Evolutionary conservation across 2,113 vertebrate species (phyloP).

Genomic region (Tychaedon coryphoeus): DNA sequence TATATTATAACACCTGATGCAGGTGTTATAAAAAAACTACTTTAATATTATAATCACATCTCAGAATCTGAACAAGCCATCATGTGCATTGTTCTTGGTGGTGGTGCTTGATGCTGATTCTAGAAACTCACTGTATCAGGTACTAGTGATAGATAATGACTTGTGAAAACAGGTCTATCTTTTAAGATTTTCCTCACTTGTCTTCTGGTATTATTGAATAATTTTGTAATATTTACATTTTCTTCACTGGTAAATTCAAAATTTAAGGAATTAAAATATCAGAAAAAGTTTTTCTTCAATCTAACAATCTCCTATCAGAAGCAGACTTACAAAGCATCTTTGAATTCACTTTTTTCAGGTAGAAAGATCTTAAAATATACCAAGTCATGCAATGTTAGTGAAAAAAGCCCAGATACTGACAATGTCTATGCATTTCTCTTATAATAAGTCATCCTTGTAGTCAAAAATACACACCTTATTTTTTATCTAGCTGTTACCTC

Average conservation of each 20-base stretch:
- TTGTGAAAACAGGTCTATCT: not conserved
- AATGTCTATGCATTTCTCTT: not conserved
- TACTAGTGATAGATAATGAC: not conserved
- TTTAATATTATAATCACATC: not conserved
- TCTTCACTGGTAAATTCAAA: not conserved
- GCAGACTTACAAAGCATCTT: not conserved
- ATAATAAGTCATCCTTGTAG: not conserved
- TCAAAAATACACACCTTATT: not conserved
- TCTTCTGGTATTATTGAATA: not conserved
- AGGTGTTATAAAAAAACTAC: not conserved
- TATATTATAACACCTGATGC: not conserved
- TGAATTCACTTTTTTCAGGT: not conserved
- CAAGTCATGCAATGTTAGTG: rapidly evolving
- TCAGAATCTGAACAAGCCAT: not conserved
- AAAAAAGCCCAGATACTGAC: not conserved
- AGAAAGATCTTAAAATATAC: not conserved
- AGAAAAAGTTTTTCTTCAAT: not conserved
- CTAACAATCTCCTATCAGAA: not conserved
- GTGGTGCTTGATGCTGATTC: not conserved
- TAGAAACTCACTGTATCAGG: not conserved
- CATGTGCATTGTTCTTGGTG: not conserved
- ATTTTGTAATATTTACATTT: not conserved
- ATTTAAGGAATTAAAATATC: not conserved
- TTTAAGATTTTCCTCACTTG: not conserved
- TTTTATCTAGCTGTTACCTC: not conserved